Conservation (phyloP, 2,888 invertebrate genomes). For the Rhopalosiphum nymphaeae region DNA sequence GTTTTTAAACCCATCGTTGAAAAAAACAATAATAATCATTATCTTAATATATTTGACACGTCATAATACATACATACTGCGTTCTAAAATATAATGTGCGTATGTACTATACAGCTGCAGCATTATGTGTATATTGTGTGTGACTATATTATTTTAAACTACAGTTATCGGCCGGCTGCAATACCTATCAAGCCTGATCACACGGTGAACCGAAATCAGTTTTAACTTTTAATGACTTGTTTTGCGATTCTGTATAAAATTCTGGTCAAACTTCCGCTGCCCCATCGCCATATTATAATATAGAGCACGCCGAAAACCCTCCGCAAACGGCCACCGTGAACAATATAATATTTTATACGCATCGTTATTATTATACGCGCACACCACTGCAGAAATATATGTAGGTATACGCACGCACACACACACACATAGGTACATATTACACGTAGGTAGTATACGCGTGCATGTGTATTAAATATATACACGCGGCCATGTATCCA, state of each 20-base stretch:
- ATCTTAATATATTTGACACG: neutral
- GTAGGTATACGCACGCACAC: neutral
- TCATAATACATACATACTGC: neutral
- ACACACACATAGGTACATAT: neutral
- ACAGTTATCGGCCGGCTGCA: neutral
- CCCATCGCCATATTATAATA: neutral
- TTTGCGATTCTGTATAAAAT: neutral
- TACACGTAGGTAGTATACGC: neutral
- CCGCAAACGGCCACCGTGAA: neutral
- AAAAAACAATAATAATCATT: neutral
- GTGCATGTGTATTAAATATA: neutral
- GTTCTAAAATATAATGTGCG: neutral
- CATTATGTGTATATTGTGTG: neutral
- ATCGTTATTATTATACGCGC: neutral
- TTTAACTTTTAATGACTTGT: neutral
- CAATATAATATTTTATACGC: neutral
- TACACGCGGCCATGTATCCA: neutral
- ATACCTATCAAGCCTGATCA: neutral
- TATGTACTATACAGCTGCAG: neutral
- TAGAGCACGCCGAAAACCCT: neutral
- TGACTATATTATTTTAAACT: neutral
- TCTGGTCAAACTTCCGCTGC: neutral
- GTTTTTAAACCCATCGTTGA: neutral
- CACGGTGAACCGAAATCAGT: neutral
- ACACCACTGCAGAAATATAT: neutral